Conservation (phyloP, 1,140 invertebrate genomes). For the Drosophila baimaii region DNA sequence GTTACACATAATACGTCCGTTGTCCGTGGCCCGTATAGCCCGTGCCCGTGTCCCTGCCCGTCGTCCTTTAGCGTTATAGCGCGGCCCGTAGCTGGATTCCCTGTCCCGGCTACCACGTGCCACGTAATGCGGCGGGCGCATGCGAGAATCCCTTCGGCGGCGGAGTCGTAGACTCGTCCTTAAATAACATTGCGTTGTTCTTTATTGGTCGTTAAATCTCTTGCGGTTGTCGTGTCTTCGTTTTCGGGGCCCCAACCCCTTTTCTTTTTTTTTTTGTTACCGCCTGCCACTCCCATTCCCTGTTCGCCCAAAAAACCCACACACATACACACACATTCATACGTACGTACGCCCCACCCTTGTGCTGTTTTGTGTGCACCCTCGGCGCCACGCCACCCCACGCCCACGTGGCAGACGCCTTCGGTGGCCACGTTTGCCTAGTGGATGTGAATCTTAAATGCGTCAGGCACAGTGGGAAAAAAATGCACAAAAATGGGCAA, state of each 20-base stretch:
- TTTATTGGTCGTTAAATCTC: constrained; percentile 83
- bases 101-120: constrained; percentile 27
- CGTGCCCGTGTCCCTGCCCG: neutral
- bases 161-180: constrained; percentile 59
- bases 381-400: constrained; percentile 4
- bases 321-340: constrained; percentile 1
- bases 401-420: constrained; percentile 19
- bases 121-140: constrained; percentile 48
- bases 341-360: constrained; percentile 27
- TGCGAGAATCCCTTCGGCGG: constrained; percentile 67
- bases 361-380: constrained; percentile 29
- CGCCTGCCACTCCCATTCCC: constrained; percentile 19
- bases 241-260: constrained; percentile 29
- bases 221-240: constrained; percentile 80
- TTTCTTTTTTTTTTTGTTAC: constrained; percentile 3
- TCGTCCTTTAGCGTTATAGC: neutral
- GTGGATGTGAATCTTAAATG: constrained; percentile 43
- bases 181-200: constrained; percentile 81
- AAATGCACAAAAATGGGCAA: too few relatives aligned
- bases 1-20: constrained; percentile 79
- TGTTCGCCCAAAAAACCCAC: constrained; percentile 2
- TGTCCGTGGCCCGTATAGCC: constrained; percentile 13
- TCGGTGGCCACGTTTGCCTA: constrained; percentile 38
- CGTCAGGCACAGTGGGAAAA: constrained; percentile 23
- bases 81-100: constrained; percentile 9